A percentile compares a stretch with the other conserved stretches of the same genome.
Conservation (phyloP, 2,888 invertebrate species). For the Plagiodera versicolora region DNA sequence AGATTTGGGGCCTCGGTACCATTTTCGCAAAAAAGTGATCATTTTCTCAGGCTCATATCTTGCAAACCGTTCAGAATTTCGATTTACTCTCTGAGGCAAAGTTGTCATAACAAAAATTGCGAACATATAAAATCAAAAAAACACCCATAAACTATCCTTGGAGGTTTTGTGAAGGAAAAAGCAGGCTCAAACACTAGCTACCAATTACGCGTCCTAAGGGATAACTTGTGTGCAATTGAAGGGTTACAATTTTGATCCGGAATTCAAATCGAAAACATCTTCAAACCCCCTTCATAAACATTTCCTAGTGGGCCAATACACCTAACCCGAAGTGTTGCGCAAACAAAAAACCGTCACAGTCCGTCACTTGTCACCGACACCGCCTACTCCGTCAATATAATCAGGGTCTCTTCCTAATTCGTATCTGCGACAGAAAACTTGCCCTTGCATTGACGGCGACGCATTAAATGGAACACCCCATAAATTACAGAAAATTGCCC, state of each 20-base stretch:
- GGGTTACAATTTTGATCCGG: not conserved
- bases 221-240: not conserved
- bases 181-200: no score
- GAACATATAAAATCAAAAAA: no score
- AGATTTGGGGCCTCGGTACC: no score
- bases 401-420: slow-evolving; percentile 26
- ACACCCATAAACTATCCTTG: no score
- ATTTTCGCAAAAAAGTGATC: no score
- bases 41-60: no score
- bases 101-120: no score
- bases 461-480: slow-evolving; percentile 39
- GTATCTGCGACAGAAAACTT: slow-evolving; percentile 18
- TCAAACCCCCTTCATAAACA: not conserved
- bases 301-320: slow-evolving; percentile 8
- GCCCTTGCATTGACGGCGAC: slow-evolving; percentile 25
- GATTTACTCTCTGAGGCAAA: no score
- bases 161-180: no score
- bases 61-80: no score
- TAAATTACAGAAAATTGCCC: slow-evolving; percentile 42
- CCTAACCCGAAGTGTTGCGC: slow-evolving; percentile 30
- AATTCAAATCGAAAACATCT: not conserved
- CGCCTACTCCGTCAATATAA: slow-evolving; percentile 32
- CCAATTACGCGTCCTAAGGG: no score
- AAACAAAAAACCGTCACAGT: slow-evolving; percentile 33
- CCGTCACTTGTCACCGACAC: slow-evolving; percentile 40